Evolutionary conservation across 2,797 vertebrate species (phyloP), one percentile per base, ranked within the genome.

Genomic region (Cynodonichthys magdalenae): DNA sequence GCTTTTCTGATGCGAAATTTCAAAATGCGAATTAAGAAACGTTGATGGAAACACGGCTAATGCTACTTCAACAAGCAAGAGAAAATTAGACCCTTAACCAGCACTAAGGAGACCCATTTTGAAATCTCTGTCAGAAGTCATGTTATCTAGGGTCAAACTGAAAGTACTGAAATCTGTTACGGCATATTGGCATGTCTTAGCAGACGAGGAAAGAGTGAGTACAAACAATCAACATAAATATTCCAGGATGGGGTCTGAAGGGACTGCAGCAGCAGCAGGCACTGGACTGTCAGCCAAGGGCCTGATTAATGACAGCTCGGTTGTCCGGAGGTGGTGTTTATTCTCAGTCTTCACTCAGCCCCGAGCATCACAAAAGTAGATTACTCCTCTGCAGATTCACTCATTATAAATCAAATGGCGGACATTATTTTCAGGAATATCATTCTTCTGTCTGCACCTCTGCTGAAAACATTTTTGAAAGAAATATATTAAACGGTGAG

Each of bases 241-340:
- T 85, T 56, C 74, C 60, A 57, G 72, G 69, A 78, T 44, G 28
- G 67, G 59, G 60, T 85, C 77, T 77, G 76, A 84, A 69, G 82
- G 81, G 79, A 84, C 63, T 1, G 41, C 44, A 67, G 72, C 77
- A 79, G 69, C 74, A 79, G 69, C 74, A 70, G 63, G 77, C 75
- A 54, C 50, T 55, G 72, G 66, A 77, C 80, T 83, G 82, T 85
- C 83, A 88, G 73, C 77, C 69, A 24, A 59, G 31, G 53, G 69
- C 70, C 74, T 91, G 92, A 92, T 91, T 89, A 81, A 91, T 90
- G 90, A 83, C 85, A 69, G 73, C 75, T 73, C 76, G 59, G 83
- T 65, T 83, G 81, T 79, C 78, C 76, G 69, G 80, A 85, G 84
- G 86, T 90, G 85, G 73, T 83, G 84, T 84, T 84, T 76, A 85